Conservation (phyloP, 2,113 vertebrate species). For the Otus sunia region DNA sequence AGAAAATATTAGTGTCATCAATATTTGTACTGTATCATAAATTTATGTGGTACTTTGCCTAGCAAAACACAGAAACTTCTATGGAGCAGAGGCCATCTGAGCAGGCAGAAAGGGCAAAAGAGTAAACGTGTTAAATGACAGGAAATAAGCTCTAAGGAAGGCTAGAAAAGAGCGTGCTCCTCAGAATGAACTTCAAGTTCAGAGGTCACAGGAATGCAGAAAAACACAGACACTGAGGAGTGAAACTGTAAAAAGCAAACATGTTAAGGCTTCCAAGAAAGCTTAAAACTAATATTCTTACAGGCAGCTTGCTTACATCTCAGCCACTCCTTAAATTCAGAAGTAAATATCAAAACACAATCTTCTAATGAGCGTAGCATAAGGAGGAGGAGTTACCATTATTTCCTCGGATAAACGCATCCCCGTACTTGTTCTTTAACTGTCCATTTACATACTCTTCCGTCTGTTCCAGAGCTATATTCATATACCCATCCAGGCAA, state of each 20-base stretch:
- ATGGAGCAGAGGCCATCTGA: neutral
- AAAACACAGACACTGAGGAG: neutral
- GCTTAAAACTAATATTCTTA: neutral
- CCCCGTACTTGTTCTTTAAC: constrained; percentile 98
- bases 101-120: neutral
- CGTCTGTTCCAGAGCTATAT: constrained; percentile 97
- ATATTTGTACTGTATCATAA: neutral
- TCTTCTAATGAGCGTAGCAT: neutral
- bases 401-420: constrained; percentile 97
- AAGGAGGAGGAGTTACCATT: constrained; percentile 81
- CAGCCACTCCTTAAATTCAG: neutral
- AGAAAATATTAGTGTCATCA: neutral
- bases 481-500: constrained; percentile 98
- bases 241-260: neutral
- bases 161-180: neutral
- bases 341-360: neutral
- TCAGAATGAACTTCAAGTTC: neutral
- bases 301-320: neutral
- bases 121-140: neutral
- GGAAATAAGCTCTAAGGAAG: neutral
- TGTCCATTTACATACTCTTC: constrained; percentile 99
- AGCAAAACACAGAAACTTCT: neutral
- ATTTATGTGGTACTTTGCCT: neutral
- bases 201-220: neutral
- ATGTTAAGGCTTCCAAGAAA: neutral